A percentile compares a stretch with the other conserved stretches of the same genome.
Conservation (phyloP, 2,888 invertebrate genomes). For the Pseudeuparius sepicola region DNA sequence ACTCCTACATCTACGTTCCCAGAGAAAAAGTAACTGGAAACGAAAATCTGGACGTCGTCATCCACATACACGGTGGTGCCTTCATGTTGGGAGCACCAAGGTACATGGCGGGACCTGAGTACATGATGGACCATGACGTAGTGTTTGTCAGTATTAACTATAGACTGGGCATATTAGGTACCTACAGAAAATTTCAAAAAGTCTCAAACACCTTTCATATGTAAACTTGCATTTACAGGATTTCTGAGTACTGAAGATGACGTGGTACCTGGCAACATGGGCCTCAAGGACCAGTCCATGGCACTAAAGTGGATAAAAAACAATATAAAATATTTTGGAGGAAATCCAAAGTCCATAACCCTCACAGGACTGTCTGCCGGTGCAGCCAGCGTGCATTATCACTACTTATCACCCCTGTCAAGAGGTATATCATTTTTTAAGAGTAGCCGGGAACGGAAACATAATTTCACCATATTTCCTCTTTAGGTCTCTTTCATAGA, state of each 20-base stretch:
- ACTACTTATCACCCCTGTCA: constrained; percentile 34
- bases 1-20: constrained; percentile 52
- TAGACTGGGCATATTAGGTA: constrained; percentile 32
- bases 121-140: constrained; percentile 37
- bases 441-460: neutral
- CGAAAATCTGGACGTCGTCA: constrained; percentile 37
- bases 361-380: constrained; percentile 36
- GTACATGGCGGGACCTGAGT: constrained; percentile 38
- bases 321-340: constrained; percentile 35
- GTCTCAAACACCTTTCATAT: neutral
- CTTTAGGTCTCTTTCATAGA: constrained; percentile 44
- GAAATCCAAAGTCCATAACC: constrained; percentile 35
- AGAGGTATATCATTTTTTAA: constrained; percentile 21
- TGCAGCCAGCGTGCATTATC: constrained; percentile 35
- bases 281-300: constrained; percentile 35
- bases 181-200: neutral
- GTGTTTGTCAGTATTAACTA: constrained; percentile 34
- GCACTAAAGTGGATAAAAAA: constrained; percentile 35
- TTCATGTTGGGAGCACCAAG: constrained; percentile 38
- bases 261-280: constrained; percentile 35
- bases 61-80: constrained; percentile 42
- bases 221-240: constrained; percentile 24
- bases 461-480: constrained; percentile 4
- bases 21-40: constrained; percentile 36
- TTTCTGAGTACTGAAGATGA: constrained; percentile 36